Conservation (phyloP, 1,140 invertebrate genomes). For the Pseudomyrmex sp. region DNA sequence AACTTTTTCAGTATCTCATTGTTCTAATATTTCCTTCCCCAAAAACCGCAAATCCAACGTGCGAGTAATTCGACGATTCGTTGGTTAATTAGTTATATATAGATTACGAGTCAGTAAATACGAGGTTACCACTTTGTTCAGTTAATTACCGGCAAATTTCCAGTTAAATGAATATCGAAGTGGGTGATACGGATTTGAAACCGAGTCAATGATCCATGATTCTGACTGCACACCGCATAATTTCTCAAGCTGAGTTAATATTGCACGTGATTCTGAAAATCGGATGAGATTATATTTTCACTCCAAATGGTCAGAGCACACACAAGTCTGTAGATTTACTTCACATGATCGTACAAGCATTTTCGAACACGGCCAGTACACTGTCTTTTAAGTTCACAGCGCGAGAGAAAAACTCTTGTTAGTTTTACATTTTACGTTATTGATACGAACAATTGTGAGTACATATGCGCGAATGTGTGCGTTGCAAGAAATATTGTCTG, state of each 20-base stretch:
- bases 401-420: background rate
- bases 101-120: background rate
- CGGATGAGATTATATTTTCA: too few relatives aligned
- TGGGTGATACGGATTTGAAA: background rate
- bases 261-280: too few relatives aligned
- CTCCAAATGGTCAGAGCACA: background rate
- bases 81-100: background rate
- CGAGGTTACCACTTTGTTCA: background rate
- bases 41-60: background rate
- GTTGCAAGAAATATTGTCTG: conserved; percentile 13
- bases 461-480: background rate
- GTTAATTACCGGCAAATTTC: conserved; percentile 13
- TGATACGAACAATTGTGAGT: background rate
- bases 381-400: conserved; percentile 40
- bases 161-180: background rate
- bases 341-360: background rate
- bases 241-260: too few relatives aligned
- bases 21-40: background rate
- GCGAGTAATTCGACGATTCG: background rate
- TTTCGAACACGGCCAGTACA: conserved; percentile 52
- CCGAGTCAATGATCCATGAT: too few relatives aligned
- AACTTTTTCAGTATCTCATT: background rate
- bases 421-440: conserved; percentile 24
- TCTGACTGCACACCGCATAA: too few relatives aligned
- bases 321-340: conserved; percentile 1